These are phyloP conservation scores for Trididemnum clinides DNA, from an alignment of 23 tunicate species.

Conservation along the genomic window DNA sequence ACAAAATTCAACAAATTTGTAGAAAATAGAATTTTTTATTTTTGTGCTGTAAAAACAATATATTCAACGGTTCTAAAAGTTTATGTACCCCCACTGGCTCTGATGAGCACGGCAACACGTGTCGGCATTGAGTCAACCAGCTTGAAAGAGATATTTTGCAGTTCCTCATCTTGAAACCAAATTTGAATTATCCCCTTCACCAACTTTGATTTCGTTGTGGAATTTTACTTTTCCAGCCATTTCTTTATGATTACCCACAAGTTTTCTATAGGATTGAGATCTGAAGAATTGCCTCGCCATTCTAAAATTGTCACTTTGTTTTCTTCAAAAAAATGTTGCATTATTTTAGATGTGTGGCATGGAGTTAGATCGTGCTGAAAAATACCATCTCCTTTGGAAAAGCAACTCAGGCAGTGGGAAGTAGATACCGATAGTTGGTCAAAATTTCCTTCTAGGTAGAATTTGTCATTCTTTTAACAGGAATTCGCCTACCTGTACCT, in stretches of 20 bases:
- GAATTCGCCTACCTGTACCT: not conserved
- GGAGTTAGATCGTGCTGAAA: not conserved
- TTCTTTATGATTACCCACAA: not conserved
- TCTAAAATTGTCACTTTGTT: not conserved
- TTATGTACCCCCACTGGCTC: not conserved
- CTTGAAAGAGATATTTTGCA: not conserved
- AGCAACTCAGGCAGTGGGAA: not conserved
- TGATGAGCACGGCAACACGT: not conserved
- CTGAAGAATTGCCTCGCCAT: not conserved
- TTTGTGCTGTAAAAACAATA: not conserved
- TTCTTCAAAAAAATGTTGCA: not conserved
- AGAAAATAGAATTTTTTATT: not conserved
- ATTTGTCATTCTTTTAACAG: not conserved
- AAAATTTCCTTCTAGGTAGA: not conserved
- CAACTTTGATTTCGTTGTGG: not conserved
- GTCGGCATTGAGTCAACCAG: not conserved
- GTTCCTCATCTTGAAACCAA: not conserved
- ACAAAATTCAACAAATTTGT: no score
- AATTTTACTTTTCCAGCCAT: not conserved
- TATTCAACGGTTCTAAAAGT: not conserved
- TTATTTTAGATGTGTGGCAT: not conserved
- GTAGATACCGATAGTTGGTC: not conserved
- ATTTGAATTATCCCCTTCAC: not conserved
- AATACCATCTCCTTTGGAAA: not conserved
- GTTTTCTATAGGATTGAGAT: not conserved